phyloP scores from a whole-genome alignment of 1,140 invertebrate genomes.

The Drosophila equinoxialis region DNA sequence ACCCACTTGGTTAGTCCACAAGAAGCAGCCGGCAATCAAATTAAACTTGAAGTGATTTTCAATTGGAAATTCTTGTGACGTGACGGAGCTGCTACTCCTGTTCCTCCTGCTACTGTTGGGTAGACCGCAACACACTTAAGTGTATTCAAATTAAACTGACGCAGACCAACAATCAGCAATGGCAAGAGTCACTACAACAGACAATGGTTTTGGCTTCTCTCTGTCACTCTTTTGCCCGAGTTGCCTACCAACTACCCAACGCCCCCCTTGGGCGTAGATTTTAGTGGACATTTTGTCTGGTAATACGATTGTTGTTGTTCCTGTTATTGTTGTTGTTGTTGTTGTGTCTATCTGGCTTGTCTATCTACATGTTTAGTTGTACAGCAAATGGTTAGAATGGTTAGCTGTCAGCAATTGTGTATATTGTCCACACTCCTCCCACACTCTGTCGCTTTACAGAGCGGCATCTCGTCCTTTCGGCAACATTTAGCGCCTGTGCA shows the following conservation, averaged over 20 bases:
- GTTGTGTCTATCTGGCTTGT: constrained; percentile 53
- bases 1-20: background rate
- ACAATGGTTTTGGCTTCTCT: constrained; percentile 30
- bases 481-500: constrained; percentile 73
- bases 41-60: constrained; percentile 81
- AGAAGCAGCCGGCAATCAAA: constrained; percentile 68
- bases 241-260: constrained; percentile 5
- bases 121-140: constrained; percentile 78
- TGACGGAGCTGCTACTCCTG: constrained; percentile 16
- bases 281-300: constrained; percentile 62
- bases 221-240: background rate
- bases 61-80: constrained; percentile 79
- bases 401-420: constrained; percentile 45
- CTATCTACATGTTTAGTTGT: constrained; percentile 63
- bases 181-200: constrained; percentile 28
- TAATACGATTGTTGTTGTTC: constrained; percentile 57
- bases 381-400: constrained; percentile 40
- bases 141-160: constrained; percentile 81
- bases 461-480: constrained; percentile 43
- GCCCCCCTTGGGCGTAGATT: constrained; percentile 39
- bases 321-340: constrained; percentile 45
- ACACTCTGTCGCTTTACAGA: background rate
- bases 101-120: constrained; percentile 30
- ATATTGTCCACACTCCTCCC: constrained; percentile 7
- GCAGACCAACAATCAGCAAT: constrained; percentile 66